Base-by-base conservation (phyloP, 1,140 invertebrate genomes). In the Lordiphosa collinella region DNA sequence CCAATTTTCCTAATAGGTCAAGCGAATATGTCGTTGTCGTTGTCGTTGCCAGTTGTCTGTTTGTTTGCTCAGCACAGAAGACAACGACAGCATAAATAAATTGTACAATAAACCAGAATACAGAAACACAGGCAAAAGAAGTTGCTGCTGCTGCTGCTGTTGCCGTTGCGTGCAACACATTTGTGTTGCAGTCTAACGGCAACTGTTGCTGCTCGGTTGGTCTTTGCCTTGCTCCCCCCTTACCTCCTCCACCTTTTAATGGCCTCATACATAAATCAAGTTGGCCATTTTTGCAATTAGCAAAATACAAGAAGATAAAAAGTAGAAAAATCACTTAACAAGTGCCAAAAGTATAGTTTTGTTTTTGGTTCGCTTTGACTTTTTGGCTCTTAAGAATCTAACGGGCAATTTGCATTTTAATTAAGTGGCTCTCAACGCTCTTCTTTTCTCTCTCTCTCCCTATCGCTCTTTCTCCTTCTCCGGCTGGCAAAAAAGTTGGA, bases 1-100 rank as follows among this genome's bases (percentile, higher is more conserved):
- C 72, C 72, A 84, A 84, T 84, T 73, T 84, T 72, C 67, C 65
- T 84, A 84, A 76, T 82, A 58, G 78, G 78, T 82, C 78, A 84
- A 80, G 78, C 76, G 66, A 60, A 64, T 72, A 40, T 60, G 70
- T 62, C 37, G 13, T 5, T 37, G 70, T 62, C 37, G 13, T 5
- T 37, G 43, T 25, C 37, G 48, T 37, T 25, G 46, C 41, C 53
- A 51, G 64, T 67, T 35, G 36, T 55, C 44, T 67, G 61, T 67
- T 56, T 61, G 35, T 72, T 65, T 71, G 38, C 41, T 57, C 36
- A 53, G 57, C 61, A 40, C 61, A 54, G 55, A 49, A 57, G 67
- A 59, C 68, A 71, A 59, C 53, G 57, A 84, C 72, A 63, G 84
- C 75, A 82, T 85, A 85, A 82, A 84, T 84, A 82, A 82, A 82